Evolutionary conservation across 2,888 invertebrate genomes (phyloP).

Genomic region (Campoplex nolae): DNA sequence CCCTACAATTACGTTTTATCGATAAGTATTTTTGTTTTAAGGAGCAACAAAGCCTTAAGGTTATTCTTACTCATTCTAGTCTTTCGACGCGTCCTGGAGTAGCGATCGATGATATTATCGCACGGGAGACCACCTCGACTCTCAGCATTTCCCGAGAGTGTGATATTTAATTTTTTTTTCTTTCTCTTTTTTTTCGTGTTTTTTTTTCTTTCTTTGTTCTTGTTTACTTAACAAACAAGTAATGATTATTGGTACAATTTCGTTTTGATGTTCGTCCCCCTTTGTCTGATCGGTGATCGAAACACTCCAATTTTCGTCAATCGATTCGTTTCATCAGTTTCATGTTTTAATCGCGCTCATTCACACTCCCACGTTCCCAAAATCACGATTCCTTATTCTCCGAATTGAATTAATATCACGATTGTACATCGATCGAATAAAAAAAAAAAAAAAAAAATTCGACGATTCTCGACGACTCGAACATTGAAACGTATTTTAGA

Average conservation of each 20-base stretch:
- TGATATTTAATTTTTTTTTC: slow-evolving; percentile 68
- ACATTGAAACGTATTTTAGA: slow-evolving; percentile 69
- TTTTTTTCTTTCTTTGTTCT: slow-evolving; percentile 23
- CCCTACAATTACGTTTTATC: slow-evolving; percentile 58
- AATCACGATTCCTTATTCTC: not conserved
- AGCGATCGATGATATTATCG: slow-evolving; percentile 75
- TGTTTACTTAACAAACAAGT: not conserved
- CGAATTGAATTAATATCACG: not conserved
- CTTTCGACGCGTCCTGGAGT: slow-evolving; percentile 81
- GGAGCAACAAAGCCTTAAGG: slow-evolving; percentile 62
- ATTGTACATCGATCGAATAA: not conserved
- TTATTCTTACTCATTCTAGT: slow-evolving; percentile 83
- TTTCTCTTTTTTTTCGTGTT: slow-evolving; percentile 10
- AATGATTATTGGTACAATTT: slow-evolving; percentile 53
- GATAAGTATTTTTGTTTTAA: slow-evolving; percentile 28
- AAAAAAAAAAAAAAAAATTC: not conserved
- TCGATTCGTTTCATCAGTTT: slow-evolving; percentile 74
- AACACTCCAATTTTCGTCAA: no score
- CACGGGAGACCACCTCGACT: slow-evolving; percentile 64
- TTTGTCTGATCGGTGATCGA: slow-evolving; percentile 50
- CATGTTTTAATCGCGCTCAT: slow-evolving; percentile 63
- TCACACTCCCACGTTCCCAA: not conserved
- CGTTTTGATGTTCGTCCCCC: slow-evolving; percentile 44
- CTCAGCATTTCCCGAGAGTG: slow-evolving; percentile 61
- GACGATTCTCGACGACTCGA: slow-evolving; percentile 5